Base-by-base conservation (phyloP, 2,797 vertebrate species). In the Pangasius macronema region DNA sequence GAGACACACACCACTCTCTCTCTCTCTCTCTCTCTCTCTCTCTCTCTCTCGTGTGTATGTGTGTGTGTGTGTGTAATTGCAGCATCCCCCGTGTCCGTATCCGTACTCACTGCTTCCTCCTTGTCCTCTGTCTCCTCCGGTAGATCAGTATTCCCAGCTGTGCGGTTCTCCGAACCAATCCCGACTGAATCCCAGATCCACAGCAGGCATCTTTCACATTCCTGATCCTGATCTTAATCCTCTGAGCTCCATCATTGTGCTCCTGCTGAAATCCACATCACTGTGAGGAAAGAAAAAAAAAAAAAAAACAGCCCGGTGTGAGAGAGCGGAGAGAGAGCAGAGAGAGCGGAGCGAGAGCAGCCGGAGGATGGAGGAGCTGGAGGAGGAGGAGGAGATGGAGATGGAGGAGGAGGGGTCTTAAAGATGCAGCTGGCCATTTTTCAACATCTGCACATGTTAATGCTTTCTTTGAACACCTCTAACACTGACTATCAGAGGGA, bases 351-450 rank as follows among this genome's bases (percentile, higher is more conserved):
- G 42, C 6, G 30, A 59, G 33, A 55, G 70, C 55, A 61, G 83
- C 70, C 36, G 3, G 72, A 42, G 49, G 72, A 76, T 65, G 68
- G 72, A 77, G 59, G 55, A 85, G 72, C 57, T 55, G 53, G 83
- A 76, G 53, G 53, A 61, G 57, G 3, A 27, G 39, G 39, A n/a
- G 24, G 53, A 42, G 42, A 13, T 27, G 59, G 55, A 67, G 57
- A 11, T 14, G 53, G 27, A 53, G 73, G 73, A 67, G 73, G 73
- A 67, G 73, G 84, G 73, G 73, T 79, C 84, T 85, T 85, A 85
- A 85, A 85, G 84, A 85, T 79, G 84, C 84, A 85, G 84, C 73
- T 85, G 73, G 84, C 11, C 73, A 76, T 55, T 75, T 85, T 85
- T 46, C 72, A 65, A 85, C 84, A 85, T 85, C 84, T 77, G 72